phyloP scores from a whole-genome alignment of 2,113 vertebrate genomes.

The Semnornis frantzii region DNA sequence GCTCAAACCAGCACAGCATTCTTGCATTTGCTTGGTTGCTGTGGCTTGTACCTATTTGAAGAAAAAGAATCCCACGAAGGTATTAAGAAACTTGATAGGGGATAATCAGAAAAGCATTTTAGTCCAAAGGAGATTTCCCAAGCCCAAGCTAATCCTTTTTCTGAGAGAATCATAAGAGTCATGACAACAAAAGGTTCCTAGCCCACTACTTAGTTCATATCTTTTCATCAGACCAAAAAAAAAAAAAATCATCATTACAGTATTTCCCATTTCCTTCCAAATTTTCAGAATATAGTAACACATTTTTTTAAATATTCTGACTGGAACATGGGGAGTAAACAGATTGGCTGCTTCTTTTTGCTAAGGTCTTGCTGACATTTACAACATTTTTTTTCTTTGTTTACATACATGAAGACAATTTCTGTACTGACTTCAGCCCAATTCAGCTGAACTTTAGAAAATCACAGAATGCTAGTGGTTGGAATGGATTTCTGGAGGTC shows the following conservation, averaged over 20 bases:
- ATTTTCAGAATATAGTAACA: background rate
- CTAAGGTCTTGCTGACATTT: background rate
- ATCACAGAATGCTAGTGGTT: too few species aligned
- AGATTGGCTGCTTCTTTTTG: background rate
- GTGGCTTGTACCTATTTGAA: background rate
- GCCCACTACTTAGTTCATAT: background rate
- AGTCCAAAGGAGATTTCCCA: background rate
- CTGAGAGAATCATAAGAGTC: too few species aligned
- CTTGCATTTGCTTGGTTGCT: background rate
- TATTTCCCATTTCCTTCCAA: background rate
- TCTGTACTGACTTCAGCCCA: background rate
- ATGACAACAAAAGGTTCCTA: background rate
- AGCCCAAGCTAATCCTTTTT: background rate
- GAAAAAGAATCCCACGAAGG: background rate
- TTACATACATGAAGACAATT: background rate
- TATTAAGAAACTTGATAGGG: background rate
- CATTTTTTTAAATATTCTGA: background rate
- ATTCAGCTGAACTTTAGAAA: background rate
- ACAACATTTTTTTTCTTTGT: background rate
- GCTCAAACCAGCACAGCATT: too few species aligned
- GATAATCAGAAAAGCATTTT: background rate
- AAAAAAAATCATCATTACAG: background rate
- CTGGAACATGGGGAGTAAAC: background rate
- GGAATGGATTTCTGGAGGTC: too few species aligned
- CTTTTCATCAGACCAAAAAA: background rate